Evolutionary conservation across 2,113 vertebrate species (phyloP).

Genomic region (Irena cyanogastra): DNA sequence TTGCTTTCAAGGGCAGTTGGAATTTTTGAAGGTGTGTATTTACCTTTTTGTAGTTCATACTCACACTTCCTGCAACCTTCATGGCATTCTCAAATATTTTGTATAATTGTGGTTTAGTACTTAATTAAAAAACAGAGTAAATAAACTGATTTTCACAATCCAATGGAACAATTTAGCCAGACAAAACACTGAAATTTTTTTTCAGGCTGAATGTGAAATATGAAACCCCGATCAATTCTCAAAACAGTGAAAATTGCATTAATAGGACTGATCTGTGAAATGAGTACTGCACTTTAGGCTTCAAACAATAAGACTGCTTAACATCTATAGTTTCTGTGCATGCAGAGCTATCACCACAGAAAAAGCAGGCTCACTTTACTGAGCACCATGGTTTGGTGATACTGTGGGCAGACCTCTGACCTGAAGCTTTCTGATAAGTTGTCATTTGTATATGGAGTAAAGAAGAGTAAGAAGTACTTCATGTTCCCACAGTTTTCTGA

Average conservation of each 20-base stretch:
- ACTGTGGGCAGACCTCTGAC: background rate
- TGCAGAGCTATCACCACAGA: background rate
- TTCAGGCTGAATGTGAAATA: background rate
- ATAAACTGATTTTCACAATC: background rate
- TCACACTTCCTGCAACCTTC: background rate
- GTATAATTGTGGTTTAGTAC: background rate
- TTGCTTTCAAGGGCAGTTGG: background rate
- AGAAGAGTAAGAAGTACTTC: background rate
- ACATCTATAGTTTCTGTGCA: background rate
- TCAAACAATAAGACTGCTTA: background rate
- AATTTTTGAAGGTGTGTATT: background rate
- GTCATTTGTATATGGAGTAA: background rate
- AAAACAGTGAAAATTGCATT: background rate
- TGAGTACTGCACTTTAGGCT: background rate
- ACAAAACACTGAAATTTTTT: background rate
- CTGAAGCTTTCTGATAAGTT: background rate
- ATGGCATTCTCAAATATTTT: background rate
- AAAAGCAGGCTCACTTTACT: background rate
- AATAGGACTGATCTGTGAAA: background rate
- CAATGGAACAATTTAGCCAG: background rate
- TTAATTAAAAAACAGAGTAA: background rate
- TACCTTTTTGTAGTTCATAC: background rate
- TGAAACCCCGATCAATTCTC: background rate
- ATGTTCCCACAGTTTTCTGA: background rate
- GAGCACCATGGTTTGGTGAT: background rate